Evolutionary conservation across 2,113 vertebrate genomes (phyloP), one percentile per base, ranked within the genome.

Genomic region (Leptodactylus fuscus): DNA sequence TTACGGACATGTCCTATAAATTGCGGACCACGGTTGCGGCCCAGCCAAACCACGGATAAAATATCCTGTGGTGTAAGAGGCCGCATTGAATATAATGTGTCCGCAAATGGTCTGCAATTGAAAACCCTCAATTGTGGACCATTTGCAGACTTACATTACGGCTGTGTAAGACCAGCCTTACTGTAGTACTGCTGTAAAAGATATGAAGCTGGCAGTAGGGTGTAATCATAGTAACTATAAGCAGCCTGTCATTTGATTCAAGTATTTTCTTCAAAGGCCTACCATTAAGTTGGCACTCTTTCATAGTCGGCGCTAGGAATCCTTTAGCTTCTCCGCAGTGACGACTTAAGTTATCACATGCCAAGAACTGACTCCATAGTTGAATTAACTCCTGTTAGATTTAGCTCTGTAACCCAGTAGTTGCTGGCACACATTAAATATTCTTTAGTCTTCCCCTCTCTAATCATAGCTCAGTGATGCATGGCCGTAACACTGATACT

Each of bases 311-410:
- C 11, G 16, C 44, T 76, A 51, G 29, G 27, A 49, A 49, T 48
- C 48, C 16, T 29, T 18, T 32, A 32, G 46, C 27, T 76, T 27
- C 27, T 29, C 27, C 27, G 27, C 27, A 76, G 24, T 32, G 36
- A n/a, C 24, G 46, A 48, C 22, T 73, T 73, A 44, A 16, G 10
- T 49, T 32, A 32, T 51, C 51, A 2, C 27, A 32, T 49, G 73
- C 48, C 73, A 76, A 18, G 51, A 49, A 29, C 41, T 49, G 32
- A 69, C 32, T 22, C 34, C 65, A 69, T 69, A 34, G 13, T 67
- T 74, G 41, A 27, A 75, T 75, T 75, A 76, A 51, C 46, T 51
- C 73, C 44, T 75, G 27, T 29, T 16, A 75, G 71, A 18, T 32
- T 29, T 15, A 76, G 46, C 44, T 51, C 46, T 27, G 55, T 80